Percentiles rank a stretch among this genome's conserved stretches.
Conservation (phyloP, 2,113 vertebrate genomes). For the Anolis sagrei region DNA sequence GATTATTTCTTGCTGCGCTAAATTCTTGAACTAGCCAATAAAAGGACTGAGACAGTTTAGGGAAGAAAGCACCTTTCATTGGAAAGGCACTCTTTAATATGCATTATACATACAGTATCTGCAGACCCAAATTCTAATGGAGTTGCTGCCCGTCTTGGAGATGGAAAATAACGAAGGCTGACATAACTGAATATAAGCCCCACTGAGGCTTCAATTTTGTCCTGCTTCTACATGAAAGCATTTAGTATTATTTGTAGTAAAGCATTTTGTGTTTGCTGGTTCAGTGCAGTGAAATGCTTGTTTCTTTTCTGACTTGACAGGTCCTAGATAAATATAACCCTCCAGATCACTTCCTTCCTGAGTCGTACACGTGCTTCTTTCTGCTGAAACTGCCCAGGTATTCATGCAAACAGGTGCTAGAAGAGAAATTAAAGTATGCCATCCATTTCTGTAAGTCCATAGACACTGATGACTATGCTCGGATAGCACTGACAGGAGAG, state of each 20-base stretch:
- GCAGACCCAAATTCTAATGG: neutral
- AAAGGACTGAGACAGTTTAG: neutral
- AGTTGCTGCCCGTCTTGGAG: neutral
- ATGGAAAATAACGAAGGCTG: neutral
- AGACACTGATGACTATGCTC: slow-evolving; percentile 97
- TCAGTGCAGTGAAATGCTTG: neutral
- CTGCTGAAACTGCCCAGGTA: slow-evolving; percentile 96
- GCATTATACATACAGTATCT: neutral
- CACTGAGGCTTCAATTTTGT: neutral
- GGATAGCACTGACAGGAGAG: slow-evolving; percentile 94
- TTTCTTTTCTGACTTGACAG: slow-evolving; percentile 67
- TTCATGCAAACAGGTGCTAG: slow-evolving; percentile 95
- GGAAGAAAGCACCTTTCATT: neutral
- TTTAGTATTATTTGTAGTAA: neutral
- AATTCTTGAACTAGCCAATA: neutral
- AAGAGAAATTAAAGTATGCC: slow-evolving; percentile 97
- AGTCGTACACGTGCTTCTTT: slow-evolving; percentile 99
- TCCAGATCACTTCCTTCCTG: slow-evolving; percentile 97
- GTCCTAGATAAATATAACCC: slow-evolving; percentile 98
- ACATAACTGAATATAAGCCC: neutral
- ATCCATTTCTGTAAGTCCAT: slow-evolving; percentile 99
- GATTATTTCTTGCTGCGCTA: neutral
- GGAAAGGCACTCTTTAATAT: neutral
- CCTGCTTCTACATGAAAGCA: neutral
- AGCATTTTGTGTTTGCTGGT: neutral